These are phyloP conservation scores for Tillus elongatus DNA, from an alignment of 2,888 invertebrate species.

Conservation along the genomic window DNA sequence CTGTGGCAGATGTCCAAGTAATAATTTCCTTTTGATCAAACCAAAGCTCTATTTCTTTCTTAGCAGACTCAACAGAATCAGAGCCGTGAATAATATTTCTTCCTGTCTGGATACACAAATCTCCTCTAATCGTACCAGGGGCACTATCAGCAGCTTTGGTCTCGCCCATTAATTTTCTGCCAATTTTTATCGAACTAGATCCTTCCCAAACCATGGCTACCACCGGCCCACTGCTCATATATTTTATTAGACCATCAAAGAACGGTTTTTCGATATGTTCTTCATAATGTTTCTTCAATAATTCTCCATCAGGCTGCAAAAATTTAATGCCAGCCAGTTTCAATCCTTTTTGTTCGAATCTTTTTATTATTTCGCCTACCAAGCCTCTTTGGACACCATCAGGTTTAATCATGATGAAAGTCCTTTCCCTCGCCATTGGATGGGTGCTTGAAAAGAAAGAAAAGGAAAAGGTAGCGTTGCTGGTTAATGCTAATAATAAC, in stretches of 20 bases:
- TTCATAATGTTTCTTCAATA: conserved; percentile 83
- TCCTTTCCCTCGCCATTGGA: too few relatives aligned
- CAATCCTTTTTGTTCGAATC: conserved; percentile 93
- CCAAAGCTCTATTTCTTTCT: conserved; percentile 91
- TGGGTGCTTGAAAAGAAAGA: too few relatives aligned
- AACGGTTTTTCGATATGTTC: conserved; percentile 82
- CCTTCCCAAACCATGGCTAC: conserved; percentile 96
- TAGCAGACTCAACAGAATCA: conserved; percentile 88
- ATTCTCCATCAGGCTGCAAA: conserved; percentile 72
- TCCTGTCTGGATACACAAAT: conserved; percentile 89
- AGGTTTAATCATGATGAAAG: conserved; percentile 95
- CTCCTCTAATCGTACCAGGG: conserved; percentile 95
- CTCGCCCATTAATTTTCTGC: conserved; percentile 89
- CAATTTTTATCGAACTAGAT: conserved; percentile 82
- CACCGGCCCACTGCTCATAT: conserved; percentile 72
- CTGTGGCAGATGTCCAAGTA: conserved; percentile 69
- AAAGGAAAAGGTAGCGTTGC: too few relatives aligned
- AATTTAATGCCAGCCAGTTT: conserved; percentile 91
- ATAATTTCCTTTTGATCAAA: conserved; percentile 75
- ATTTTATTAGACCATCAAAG: conserved; percentile 67
- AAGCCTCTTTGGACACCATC: conserved; percentile 95
- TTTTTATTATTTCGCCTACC: conserved; percentile 85
- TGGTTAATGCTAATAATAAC: too few relatives aligned
- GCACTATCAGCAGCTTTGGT: conserved; percentile 89
- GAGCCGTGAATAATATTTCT: conserved; percentile 96